Base-by-base conservation (phyloP, 1,140 invertebrate species). In the Nymphalis io region DNA sequence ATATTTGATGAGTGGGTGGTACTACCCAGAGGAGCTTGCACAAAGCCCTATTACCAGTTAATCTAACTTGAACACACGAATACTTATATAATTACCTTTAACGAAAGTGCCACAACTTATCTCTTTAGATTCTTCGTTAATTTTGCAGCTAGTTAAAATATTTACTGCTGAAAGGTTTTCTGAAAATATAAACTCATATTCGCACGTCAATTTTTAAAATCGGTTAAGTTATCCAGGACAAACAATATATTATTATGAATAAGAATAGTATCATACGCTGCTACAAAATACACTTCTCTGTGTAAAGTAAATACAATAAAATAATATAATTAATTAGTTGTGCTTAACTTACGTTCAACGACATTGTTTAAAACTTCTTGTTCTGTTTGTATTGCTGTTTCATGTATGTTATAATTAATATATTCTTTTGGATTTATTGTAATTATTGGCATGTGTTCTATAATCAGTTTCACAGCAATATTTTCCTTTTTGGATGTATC, bases 401-500 rank as follows among this genome's bases (percentile, higher is more conserved):
- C 64, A 18, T 48, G 16, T 53, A 13, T 11, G 5, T 46, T 48
- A 21, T 33, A 11, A 3, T 57, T 38, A 57, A 27, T 13, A 3
- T 42, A 27, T 18, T 42, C 13, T 18, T 58, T 59, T 60, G 38
- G 55, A 40, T 18, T 59, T 38, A 61, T 63, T 21, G 53, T 48
- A n/a, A 69, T 68, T 40, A 20, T 53, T 20, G 58, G 58, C 27
- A 75, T 44, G 16, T 67, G 46, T 66, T 44, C 55, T 21, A 60
- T 59, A 58, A 11, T 60, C 40, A 65, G 58, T 46, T 53, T 55
- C 21, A 15, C 12, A 63, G 18, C 15, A 15, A 53, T 38, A 59
- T 59, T 40, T 38, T 60, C 8, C 8, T 10, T 51, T 51, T 51
- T 1, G 2, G 16, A 11, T 20, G 18, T 51, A 6, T 20, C 18